phyloP scores from a whole-genome alignment of 1,140 invertebrate species.

The Cotesia chilonis region DNA sequence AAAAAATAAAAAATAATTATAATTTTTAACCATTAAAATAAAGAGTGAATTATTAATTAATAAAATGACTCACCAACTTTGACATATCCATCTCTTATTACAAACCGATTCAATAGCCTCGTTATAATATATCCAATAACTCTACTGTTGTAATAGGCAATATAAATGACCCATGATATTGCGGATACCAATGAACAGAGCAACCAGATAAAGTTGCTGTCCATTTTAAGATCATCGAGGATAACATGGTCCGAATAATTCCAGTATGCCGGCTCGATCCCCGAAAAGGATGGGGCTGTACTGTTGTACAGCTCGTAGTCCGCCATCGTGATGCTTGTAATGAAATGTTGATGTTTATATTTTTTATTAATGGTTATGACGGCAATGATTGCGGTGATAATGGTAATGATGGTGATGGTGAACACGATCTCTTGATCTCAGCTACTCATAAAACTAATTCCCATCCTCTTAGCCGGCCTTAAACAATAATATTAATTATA shows the following conservation, averaged over 20 bases:
- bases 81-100: slow-evolving; percentile 85
- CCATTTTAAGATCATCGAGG: slow-evolving; percentile 79
- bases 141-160: slow-evolving; percentile 94
- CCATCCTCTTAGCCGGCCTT: slow-evolving; percentile 27
- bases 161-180: slow-evolving; percentile 91
- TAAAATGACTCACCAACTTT: slow-evolving; percentile 81
- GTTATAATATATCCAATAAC: slow-evolving; percentile 90
- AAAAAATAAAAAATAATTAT: slow-evolving; percentile 47
- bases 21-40: slow-evolving; percentile 28
- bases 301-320: slow-evolving; percentile 46
- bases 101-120: slow-evolving; percentile 87
- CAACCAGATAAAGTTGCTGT: slow-evolving; percentile 83
- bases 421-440: background rate
- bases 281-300: slow-evolving; percentile 54
- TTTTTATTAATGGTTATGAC: slow-evolving; percentile 11
- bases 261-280: slow-evolving; percentile 56
- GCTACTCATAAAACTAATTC: slow-evolving; percentile 25
- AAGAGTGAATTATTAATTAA: background rate
- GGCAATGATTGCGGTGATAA: slow-evolving; percentile 9
- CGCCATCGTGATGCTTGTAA: slow-evolving; percentile 38
- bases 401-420: slow-evolving; percentile 12
- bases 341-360: slow-evolving; percentile 23
- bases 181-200: slow-evolving; percentile 82
- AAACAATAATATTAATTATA: slow-evolving; percentile 21
- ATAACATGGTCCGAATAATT: slow-evolving; percentile 65